These are phyloP conservation scores for Chloebia gouldiae DNA, from an alignment of 2,113 vertebrate species.

Conservation along the genomic window DNA sequence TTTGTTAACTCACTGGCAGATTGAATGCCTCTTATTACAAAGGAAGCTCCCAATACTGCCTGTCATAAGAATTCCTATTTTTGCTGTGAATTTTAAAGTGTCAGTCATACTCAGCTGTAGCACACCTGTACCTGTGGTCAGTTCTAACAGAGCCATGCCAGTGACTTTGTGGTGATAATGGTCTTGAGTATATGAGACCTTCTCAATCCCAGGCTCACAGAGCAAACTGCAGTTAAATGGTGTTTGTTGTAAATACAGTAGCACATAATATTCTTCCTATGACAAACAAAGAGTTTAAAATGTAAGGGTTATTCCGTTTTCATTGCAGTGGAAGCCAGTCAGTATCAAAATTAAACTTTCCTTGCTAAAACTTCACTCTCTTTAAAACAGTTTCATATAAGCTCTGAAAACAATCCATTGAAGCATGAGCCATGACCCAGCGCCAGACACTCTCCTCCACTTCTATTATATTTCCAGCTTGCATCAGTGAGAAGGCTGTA, in stretches of 20 bases:
- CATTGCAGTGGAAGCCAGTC: background rate
- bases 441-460: background rate
- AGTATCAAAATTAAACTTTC: background rate
- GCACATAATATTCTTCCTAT: background rate
- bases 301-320: background rate
- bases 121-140: fast-evolving
- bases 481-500: background rate
- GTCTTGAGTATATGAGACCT: background rate
- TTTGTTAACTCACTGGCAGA: background rate
- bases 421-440: background rate
- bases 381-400: background rate
- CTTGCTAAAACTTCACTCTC: background rate
- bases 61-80: background rate
- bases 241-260: background rate
- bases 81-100: background rate
- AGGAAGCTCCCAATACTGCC: background rate
- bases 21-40: background rate
- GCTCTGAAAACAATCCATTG: background rate
- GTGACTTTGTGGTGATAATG: background rate
- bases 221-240: background rate
- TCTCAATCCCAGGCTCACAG: background rate
- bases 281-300: background rate
- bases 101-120: background rate
- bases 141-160: background rate
- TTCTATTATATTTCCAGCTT: background rate